Base-by-base conservation (phyloP, 1,140 invertebrate species). In the Tribolium castaneum region DNA sequence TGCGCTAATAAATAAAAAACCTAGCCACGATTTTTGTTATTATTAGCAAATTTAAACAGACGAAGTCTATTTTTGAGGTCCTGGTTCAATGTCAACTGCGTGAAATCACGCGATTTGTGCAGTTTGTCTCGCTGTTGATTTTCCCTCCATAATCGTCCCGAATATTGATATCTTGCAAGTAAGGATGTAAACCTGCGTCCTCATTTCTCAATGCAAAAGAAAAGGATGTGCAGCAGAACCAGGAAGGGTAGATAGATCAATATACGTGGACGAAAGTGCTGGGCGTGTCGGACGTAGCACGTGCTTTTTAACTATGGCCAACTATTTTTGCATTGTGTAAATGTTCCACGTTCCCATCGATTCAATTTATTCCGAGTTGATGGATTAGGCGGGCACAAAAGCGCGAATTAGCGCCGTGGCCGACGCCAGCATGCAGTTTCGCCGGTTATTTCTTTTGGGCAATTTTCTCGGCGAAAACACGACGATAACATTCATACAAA, bases 181-280 rank as follows among this genome's bases (percentile, higher is more conserved):
- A 45, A 45, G 39, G n/a, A 70, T 45, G 30, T 5, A 34, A 75
- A 34, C 10, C 12, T 56, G 13, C 51, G 49, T 34, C 73, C 30
- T 19, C 30, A 19, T 50, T 59, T 59, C 72, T 45, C 51, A 34
- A 49, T 66, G 56, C 35, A 62, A 66, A 66, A 76, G 75, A 62
- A 52, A 56, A 56, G 25, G 56, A 62, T 54, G 14, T 51, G 50
- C 39, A 50, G 14, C 14, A 73, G 71, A 73, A 39, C 7, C 16
- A 34, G 76, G 39, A 78, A 73, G 70, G 51, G 54, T 54, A 56
- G 76, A 52, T 62, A 78, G 78, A 79, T 79, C 78, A 79, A 79
- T 79, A 79, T 79, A 79, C 66, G 56, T 13, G 54, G 66, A 52
- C 74, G 74, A 76, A 54, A 56, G 52, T 39, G 78, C 75, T 79